phyloP scores from a whole-genome alignment of 2,113 vertebrate species.

The Tinamus guttatus region DNA sequence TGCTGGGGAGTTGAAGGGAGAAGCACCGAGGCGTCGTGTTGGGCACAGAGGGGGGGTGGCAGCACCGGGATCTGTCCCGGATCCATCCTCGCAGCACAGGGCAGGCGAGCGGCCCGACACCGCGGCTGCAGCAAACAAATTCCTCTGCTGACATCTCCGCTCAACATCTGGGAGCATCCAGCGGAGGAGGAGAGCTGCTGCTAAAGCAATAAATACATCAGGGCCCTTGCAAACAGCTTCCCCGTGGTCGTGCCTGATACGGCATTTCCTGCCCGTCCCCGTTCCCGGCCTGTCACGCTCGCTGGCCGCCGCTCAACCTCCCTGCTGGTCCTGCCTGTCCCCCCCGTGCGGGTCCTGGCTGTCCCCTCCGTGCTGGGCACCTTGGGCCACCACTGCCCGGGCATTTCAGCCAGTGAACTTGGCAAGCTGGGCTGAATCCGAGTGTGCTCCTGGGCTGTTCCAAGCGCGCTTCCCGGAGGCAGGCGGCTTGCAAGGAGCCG shows the following conservation, averaged over 20 bases:
- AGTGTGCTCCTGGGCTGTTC: too few relatives aligned
- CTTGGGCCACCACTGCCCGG: neutral
- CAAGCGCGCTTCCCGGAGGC: too few relatives aligned
- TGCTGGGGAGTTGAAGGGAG: neutral
- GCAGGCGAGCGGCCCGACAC: fast-evolving
- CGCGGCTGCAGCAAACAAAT: neutral
- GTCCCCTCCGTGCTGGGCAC: neutral
- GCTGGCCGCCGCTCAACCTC: neutral
- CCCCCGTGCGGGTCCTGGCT: too few relatives aligned
- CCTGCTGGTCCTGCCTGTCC: neutral
- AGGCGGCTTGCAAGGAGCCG: too few relatives aligned
- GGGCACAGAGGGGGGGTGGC: neutral
- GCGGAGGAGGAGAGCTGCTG: neutral
- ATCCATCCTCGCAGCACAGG: fast-evolving
- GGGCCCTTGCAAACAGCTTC: fast-evolving
- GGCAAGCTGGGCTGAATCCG: too few relatives aligned
- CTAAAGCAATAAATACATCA: neutral
- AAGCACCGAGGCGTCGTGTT: fast-evolving
- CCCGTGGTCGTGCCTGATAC: fast-evolving
- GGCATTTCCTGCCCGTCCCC: neutral
- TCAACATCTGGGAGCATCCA: conserved; percentile 28
- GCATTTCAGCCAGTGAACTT: neutral
- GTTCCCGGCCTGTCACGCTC: neutral
- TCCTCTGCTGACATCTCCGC: neutral
- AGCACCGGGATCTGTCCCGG: neutral